Base-by-base conservation (phyloP, 1,140 invertebrate species). In the Cyclargus thomasi region DNA sequence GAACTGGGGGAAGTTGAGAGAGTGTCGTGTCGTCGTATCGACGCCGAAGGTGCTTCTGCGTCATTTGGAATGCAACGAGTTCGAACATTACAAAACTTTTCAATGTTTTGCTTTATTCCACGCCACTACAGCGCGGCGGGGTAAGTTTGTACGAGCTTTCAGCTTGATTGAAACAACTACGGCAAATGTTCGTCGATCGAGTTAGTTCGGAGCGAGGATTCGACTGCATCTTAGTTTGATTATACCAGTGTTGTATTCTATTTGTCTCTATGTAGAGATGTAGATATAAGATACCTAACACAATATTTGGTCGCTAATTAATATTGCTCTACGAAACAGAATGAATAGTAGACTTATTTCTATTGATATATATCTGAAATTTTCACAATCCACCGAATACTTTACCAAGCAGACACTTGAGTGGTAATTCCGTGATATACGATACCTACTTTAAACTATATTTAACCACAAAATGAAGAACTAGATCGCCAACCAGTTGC, bases 11-110 rank as follows among this genome's bases (percentile, higher is more conserved):
- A 74, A 20, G 67, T 67, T 36, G 64, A 22, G 21, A 63, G 23
- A 68, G 72, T 47, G 68, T 67, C 63, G 55, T 67, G 64, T 23
- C 67, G 67, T 63, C 67, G 71, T 70, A 68, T 73, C 65, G 69
- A 68, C 29, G 29, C 29, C 72, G 70, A n/a, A n/a, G n/a, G 55
- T 29, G 65, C 23, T 11, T 59, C 53, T 18, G 22, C 21, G n/a
- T 36, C 65, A 66, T 66, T 66, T 62, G 57, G 65, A 66, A 66
- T 66, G 55, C 65, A 59, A 66, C 23, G 65, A 66, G 65, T 66
- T 66, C 53, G 22, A 35, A 59, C 53, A 57, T 59, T 59, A 55
- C 22, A 35, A 66, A 66, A 66, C 53, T 66, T 65, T 66, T 16
- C 17, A 59, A 35, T 59, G 65, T 66, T 66, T 29, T 66, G 64